Evolutionary conservation across 2,113 vertebrate genomes (phyloP), one percentile per base, ranked within the genome.

Genomic region (Morone saxatilis): DNA sequence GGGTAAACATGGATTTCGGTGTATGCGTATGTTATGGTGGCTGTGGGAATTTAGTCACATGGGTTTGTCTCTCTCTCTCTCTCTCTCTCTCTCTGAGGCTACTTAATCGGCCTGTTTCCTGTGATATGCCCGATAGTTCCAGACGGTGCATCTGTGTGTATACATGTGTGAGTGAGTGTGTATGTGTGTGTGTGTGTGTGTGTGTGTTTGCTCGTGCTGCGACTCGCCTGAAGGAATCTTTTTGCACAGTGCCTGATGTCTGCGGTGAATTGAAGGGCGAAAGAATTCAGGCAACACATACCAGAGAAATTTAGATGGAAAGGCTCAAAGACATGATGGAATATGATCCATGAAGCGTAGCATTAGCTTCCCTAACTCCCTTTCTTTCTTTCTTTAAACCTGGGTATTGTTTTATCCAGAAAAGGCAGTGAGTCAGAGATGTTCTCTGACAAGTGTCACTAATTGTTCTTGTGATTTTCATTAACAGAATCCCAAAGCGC

Each of bases 21-120:
- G n/a, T 57, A 22, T 47, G 16, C n/a, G 69, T 74, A 48, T 70
- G 31, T 74, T 53, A 45, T 57, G 68, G n/a, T 71, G 20, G 51
- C 66, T 79, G 71, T 84, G 81, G 75, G 74, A 75, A 81, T 81
- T 57, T 41, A 73, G 71, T 78, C 78, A 78, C 69, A 84, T 84
- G 73, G 36, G n/a, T 54, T 66, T 1, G 43, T 66, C 36, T 61
- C 43, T 47, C 69, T 43, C 53, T 20, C 36, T 59, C 54, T 65
- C 40, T 45, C 17, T 56, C 60, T 59, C 41, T 31, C 19, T 72
- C 47, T 51, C 50, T 40, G 12, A 36, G 36, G 4, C 76, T 22
- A 38, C 22, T 63, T 78, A 72, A 85, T 76, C 77, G 41, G 59
- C 62, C 62, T 56, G 70, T 74, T 83, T 69, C 81, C 67, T 89